Evolutionary conservation across 2,797 vertebrate species (phyloP), one percentile per base, ranked within the genome.

Genomic region (Dromococcyx pavoninus): DNA sequence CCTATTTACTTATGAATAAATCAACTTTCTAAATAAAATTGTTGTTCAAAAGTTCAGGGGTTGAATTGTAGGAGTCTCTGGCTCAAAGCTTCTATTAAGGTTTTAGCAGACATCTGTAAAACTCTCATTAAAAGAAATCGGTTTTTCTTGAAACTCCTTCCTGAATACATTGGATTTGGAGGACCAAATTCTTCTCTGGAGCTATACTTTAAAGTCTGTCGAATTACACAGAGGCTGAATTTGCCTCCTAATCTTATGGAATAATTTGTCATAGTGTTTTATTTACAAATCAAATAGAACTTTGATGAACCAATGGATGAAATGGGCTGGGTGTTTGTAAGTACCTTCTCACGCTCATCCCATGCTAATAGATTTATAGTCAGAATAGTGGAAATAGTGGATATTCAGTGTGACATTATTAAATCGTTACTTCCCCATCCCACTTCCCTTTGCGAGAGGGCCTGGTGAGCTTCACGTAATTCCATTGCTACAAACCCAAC

Each of bases 1-100:
- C 97, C 97, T 98, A 98, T 98, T 98, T 98, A 97, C 98, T 97
- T 97, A 97, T 94, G 96, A 97, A 97, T 97, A 97, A 98, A 98
- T 98, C 98, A 96, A 98, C 97, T 97, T 97, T 97, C 97, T 97
- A 98, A 98, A 98, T 98, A 98, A 97, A 97, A 98, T 97, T 97
- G 98, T 98, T 98, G 97, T 97, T 97, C 97, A 93, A 91, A 97
- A 98, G 98, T 98, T 97, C 97, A 97, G 95, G 95, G 97, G 97
- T 97, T 93, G 97, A 95, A 88, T 94, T 96, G 95, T 96, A 97
- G 96, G 95, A 93, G 87, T 33, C 89, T 93, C 93, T 91, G 86
- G 94, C 92, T 95, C 90, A 90, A 94, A 97, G 95, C 95, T 90
- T 83, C 94, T 96, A 91, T 97, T 96, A 96, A 97, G 94, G 94